Evolutionary conservation across 2,113 vertebrate genomes (phyloP).

Genomic region (Charina bottae): DNA sequence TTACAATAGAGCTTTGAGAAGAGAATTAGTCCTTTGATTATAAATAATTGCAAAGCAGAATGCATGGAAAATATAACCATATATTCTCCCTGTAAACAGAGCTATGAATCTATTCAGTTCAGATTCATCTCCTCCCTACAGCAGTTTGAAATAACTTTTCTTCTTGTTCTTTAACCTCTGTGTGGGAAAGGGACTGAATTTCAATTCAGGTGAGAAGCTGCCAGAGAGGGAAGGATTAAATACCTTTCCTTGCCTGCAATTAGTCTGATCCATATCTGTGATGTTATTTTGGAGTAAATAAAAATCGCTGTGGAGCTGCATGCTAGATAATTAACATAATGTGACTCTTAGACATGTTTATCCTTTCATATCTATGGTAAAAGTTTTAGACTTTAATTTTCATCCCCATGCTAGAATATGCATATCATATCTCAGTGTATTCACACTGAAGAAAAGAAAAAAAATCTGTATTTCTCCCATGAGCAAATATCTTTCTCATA

Average conservation of each 20-base stretch:
- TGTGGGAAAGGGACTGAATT: not conserved
- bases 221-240: not conserved
- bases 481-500: not conserved
- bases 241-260: not conserved
- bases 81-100: not conserved
- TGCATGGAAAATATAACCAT: not conserved
- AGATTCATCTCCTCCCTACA: not conserved
- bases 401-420: not conserved
- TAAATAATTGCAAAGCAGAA: not conserved
- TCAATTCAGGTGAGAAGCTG: not conserved
- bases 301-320: not conserved
- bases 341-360: not conserved
- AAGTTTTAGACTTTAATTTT: not conserved
- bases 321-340: not conserved
- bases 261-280: not conserved
- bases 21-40: not conserved
- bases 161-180: not conserved
- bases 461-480: not conserved
- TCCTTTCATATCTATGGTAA: not conserved
- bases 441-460: not conserved
- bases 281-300: not conserved
- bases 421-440: not conserved
- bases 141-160: not conserved
- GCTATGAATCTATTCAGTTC: not conserved
- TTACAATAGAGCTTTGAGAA: not conserved